Evolutionary conservation across 2,113 vertebrate genomes (phyloP), one percentile per base, ranked within the genome.

Genomic region (Misgurnus anguillicaudatus): DNA sequence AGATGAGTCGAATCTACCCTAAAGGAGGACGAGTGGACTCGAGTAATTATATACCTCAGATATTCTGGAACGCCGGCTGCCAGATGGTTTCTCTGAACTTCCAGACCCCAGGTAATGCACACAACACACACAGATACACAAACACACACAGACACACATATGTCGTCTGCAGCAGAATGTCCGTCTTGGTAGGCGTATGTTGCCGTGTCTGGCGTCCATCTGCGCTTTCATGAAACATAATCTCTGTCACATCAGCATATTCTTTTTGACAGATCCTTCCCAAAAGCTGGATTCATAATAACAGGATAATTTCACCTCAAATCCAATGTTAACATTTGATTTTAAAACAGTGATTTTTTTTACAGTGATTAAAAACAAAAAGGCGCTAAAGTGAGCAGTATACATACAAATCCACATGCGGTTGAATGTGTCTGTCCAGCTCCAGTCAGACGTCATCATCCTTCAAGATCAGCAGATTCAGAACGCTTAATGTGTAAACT

Each of bases 41-140:
- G 21, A 94, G 93, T 83, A 94, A 94, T 91, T 94, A 94, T 21
- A 93, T 94, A 88, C 93, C 94, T 3, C 90, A 94, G 78, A 90
- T 92, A 84, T 92, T 94, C 89, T 94, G 94, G 94, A 87, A 93
- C 70, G 94, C 93, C 0, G 94, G 94, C 65, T 92, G 92, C 45
- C 94, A 94, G 83, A 92, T 94, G 84, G 93, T 93, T 3, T 91
- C 94, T 0, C 91, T 94, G 79, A 94, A 94, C 79, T 94, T 94
- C 83, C 93, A 94, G 88, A 94, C 94, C 6, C 93, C 94, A 85
- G 94, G 94, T 94, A 79, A 42, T 57, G 55, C 61, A 53, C 36
- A 78, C 21, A 3, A 31, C 61, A 38, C 57, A 67, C 38, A 48
- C 57, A 61, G 51, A 57, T 63, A 36, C 48, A 17, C 79, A 9